Evolutionary conservation across 2,797 vertebrate genomes (phyloP).

Genomic region (Trachops cirrhosus): DNA sequence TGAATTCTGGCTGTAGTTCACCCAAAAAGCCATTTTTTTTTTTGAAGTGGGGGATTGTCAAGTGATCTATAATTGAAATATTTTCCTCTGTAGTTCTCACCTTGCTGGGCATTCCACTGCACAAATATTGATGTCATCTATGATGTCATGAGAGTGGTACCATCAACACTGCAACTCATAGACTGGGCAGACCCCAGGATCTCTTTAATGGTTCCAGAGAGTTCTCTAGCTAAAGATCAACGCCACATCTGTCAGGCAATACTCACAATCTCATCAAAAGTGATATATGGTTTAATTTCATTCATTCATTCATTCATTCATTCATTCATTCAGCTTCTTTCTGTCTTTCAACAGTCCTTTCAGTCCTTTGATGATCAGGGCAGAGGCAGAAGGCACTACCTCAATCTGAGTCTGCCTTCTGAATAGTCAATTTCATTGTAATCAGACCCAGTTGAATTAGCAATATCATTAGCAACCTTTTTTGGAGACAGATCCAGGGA

Average conservation of each 20-base stretch:
- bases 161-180: background rate
- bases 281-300: background rate
- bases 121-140: background rate
- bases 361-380: slow-evolving; percentile 52
- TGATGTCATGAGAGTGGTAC: background rate
- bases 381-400: background rate
- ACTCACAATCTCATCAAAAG: background rate
- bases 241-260: no score
- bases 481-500: slow-evolving; percentile 87
- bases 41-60: background rate
- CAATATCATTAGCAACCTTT: slow-evolving; percentile 95
- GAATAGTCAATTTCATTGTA: background rate
- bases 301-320: background rate
- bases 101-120: background rate
- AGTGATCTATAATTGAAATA: background rate
- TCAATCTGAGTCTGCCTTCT: background rate
- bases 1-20: background rate
- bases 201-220: background rate
- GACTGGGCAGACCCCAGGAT: background rate
- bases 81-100: background rate
- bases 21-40: no score
- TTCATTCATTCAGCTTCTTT: background rate
- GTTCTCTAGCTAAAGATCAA: background rate
- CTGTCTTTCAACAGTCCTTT: background rate
- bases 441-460: slow-evolving; percentile 84